phyloP scores from a whole-genome alignment of 2,888 invertebrate species.

The Drosophila peninsularis region DNA sequence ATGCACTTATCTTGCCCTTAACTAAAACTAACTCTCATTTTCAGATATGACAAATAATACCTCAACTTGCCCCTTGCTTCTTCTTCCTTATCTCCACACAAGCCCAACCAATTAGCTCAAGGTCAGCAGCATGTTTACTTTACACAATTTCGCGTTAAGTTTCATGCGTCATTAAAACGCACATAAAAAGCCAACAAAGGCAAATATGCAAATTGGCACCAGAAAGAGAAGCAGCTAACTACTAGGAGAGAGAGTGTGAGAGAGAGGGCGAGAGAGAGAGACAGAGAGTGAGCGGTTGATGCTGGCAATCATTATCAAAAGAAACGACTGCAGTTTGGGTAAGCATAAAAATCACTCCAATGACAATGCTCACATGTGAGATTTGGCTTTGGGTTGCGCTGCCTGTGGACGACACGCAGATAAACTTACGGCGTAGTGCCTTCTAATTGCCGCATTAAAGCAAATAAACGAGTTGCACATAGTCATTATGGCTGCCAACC shows the following conservation, averaged over 20 bases:
- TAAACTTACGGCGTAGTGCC: constrained; percentile 35
- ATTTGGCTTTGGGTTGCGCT: constrained; percentile 23
- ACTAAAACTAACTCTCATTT: background rate
- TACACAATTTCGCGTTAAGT: constrained; percentile 50
- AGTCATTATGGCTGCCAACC: constrained; percentile 29
- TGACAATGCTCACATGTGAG: constrained; percentile 41
- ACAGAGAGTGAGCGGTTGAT: constrained; percentile 17
- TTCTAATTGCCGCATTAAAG: constrained; percentile 70
- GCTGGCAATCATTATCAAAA: constrained; percentile 55
- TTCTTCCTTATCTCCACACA: constrained; percentile 6
- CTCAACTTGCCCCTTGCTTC: background rate
- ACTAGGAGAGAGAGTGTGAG: background rate
- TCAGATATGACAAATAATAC: background rate
- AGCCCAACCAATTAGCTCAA: constrained; percentile 45
- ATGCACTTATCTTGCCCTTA: background rate
- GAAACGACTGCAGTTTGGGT: constrained; percentile 47
- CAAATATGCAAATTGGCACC: constrained; percentile 43
- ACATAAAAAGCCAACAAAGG: constrained; percentile 46
- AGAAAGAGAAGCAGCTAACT: constrained; percentile 7
- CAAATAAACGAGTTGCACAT: constrained; percentile 53
- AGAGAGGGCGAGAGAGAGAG: background rate
- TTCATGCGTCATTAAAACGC: constrained; percentile 66
- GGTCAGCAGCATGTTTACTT: constrained; percentile 44
- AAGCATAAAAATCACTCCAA: constrained; percentile 56
- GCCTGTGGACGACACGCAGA: too few species aligned